phyloP scores from a whole-genome alignment of 2,797 vertebrate species.

The Loris lydekkerianus region DNA sequence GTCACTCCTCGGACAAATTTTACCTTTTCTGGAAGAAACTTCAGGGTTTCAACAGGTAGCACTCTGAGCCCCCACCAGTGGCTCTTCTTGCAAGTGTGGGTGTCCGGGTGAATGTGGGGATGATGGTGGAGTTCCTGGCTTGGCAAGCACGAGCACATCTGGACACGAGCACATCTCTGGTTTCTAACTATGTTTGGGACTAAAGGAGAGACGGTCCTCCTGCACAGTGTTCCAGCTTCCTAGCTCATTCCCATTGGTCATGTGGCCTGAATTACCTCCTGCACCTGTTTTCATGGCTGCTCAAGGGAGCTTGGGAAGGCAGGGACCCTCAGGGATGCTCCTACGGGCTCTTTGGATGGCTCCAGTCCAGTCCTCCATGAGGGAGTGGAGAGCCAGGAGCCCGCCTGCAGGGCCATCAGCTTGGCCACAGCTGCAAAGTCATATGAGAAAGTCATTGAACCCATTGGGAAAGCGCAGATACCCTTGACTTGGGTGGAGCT shows the following conservation, averaged over 20 bases:
- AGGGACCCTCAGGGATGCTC: not conserved
- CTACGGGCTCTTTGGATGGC: rapidly evolving
- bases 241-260: not conserved
- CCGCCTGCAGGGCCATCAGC: not conserved
- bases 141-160: slow-evolving; percentile 81
- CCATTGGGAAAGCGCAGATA: not conserved
- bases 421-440: not conserved
- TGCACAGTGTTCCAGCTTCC: slow-evolving; percentile 73
- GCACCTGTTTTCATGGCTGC: not conserved
- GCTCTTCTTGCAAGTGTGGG: slow-evolving; percentile 89
- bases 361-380: not conserved
- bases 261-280: not conserved
- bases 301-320: not conserved
- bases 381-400: not conserved
- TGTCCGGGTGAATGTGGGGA: slow-evolving; percentile 80
- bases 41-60: slow-evolving; percentile 81
- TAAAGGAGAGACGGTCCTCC: slow-evolving; percentile 88
- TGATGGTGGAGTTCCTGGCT: slow-evolving; percentile 89
- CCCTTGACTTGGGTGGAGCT: not conserved
- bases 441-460: not conserved
- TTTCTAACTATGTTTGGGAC: slow-evolving; percentile 91
- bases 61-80: slow-evolving; percentile 87
- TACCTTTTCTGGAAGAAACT: slow-evolving; percentile 89
- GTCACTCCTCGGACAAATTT: slow-evolving; percentile 92
- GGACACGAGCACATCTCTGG: slow-evolving; percentile 92